phyloP scores from a whole-genome alignment of 2,113 vertebrate species.

The Spermophilus dauricus region DNA sequence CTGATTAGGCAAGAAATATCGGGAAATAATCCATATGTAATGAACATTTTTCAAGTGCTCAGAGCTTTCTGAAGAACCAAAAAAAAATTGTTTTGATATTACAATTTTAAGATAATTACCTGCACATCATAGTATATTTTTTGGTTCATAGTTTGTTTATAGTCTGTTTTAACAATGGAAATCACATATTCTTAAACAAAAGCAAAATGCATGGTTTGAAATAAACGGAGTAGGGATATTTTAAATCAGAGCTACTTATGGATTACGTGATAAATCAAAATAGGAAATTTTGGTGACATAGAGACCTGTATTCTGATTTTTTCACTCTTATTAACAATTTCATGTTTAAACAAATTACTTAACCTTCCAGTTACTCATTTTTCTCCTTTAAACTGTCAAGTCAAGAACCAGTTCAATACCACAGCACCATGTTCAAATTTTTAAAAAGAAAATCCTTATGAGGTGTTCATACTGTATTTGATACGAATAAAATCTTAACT shows the following conservation, averaged over 20 bases:
- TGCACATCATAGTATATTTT: neutral
- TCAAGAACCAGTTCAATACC: neutral
- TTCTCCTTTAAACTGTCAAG: neutral
- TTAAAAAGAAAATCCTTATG: neutral
- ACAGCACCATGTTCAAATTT: neutral
- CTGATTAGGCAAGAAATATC: neutral
- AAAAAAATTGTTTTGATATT: neutral
- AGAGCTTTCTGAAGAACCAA: neutral
- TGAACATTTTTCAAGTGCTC: neutral
- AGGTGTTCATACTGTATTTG: neutral
- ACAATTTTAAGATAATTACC: neutral
- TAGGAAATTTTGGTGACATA: neutral
- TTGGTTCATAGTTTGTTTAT: neutral
- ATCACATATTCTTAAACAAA: constrained; percentile 29
- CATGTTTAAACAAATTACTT: neutral
- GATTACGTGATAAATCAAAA: neutral
- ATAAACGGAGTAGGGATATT: neutral
- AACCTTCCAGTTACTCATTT: neutral
- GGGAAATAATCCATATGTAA: neutral
- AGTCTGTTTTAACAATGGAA: neutral
- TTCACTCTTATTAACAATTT: neutral
- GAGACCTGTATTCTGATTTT: neutral
- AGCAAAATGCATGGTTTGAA: neutral
- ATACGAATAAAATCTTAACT: neutral
- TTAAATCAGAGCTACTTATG: neutral